These are phyloP conservation scores for Gymnocypris eckloni DNA, from an alignment of 2,797 vertebrate species.

Conservation along the genomic window DNA sequence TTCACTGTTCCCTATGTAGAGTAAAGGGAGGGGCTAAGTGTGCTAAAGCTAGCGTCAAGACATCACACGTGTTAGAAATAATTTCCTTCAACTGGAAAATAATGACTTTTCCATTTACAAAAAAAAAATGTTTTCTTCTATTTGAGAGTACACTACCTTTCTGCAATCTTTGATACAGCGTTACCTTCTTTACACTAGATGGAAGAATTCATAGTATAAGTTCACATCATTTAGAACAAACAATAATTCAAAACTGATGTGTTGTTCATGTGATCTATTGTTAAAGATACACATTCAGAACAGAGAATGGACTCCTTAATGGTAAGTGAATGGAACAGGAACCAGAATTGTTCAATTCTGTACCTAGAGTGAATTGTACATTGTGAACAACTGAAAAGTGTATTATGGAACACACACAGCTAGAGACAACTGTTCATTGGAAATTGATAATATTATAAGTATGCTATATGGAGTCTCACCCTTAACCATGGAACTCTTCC, in stretches of 20 bases:
- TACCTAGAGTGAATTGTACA: neutral
- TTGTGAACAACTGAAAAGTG: neutral
- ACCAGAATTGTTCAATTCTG: neutral
- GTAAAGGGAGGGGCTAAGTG: neutral
- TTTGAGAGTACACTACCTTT: neutral
- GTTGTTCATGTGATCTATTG: neutral
- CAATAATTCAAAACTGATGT: neutral
- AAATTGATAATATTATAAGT: neutral
- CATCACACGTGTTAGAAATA: too few relatives aligned
- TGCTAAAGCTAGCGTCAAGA: too few relatives aligned
- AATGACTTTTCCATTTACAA: too few relatives aligned
- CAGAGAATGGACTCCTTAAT: neutral
- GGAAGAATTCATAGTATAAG: neutral
- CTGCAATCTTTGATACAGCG: neutral
- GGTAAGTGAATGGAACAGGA: neutral
- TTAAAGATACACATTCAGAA: constrained; percentile 1
- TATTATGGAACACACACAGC: neutral
- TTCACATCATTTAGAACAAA: neutral
- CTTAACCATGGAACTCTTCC: constrained; percentile 3
- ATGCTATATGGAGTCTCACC: constrained; percentile 16
- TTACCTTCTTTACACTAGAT: neutral
- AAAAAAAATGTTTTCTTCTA: neutral
- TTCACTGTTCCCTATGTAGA: neutral
- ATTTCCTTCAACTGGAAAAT: too few relatives aligned
- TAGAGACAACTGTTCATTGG: neutral